Percentiles rank a stretch among this genome's conserved stretches.
Conservation (phyloP, 1,140 invertebrate species). For the Bilobella aurantiaca region DNA sequence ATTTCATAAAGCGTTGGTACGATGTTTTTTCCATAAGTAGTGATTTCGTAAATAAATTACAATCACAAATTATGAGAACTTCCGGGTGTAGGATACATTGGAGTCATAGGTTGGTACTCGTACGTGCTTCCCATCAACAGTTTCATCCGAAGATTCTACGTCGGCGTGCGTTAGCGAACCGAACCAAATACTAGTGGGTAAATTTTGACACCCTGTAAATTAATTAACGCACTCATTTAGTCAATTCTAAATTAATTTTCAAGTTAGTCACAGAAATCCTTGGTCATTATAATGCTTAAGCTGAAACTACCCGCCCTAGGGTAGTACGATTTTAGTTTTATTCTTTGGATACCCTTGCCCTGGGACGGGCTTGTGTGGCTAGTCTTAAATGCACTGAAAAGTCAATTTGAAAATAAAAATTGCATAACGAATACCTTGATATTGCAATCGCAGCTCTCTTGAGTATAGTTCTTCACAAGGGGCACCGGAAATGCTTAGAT, state of each 20-base stretch:
- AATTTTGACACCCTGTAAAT: constrained; percentile 43
- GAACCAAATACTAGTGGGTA: constrained; percentile 41
- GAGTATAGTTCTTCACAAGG: constrained; percentile 42
- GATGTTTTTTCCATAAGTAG: neutral
- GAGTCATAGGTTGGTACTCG: neutral
- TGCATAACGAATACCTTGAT: too few species aligned
- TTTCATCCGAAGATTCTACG: constrained; percentile 12
- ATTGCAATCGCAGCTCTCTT: constrained; percentile 41
- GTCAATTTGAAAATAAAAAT: too few species aligned
- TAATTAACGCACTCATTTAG: neutral
- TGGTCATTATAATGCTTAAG: too few species aligned
- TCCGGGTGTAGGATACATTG: neutral
- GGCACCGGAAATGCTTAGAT: constrained; percentile 43
- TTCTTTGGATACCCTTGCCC: too few species aligned
- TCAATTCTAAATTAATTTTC: neutral
- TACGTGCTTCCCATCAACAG: constrained; percentile 15
- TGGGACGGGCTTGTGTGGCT: too few species aligned
- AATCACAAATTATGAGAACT: neutral
- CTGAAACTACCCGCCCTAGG: too few species aligned
- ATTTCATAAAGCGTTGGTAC: neutral
- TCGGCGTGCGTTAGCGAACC: constrained; percentile 23
- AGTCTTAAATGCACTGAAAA: too few species aligned
- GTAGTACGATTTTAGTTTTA: too few species aligned
- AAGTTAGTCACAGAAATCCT: too few species aligned
- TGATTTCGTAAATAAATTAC: neutral